These are phyloP conservation scores for Ganaspis brasiliensis DNA, from an alignment of 2,888 invertebrate species.

Conservation along the genomic window DNA sequence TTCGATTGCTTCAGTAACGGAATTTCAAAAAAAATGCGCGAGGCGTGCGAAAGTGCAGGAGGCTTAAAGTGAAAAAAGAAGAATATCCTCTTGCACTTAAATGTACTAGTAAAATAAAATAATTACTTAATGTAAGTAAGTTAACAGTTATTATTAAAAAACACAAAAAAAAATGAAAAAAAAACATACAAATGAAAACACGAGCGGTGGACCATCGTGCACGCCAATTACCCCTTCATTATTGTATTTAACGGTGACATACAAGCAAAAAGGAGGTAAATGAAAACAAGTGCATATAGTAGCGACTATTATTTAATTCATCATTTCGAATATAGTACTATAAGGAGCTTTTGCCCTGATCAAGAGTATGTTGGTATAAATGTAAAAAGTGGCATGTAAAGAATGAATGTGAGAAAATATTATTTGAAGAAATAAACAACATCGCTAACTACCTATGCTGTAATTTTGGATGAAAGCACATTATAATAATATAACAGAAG, in stretches of 20 bases:
- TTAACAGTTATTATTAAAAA: conserved; percentile 25
- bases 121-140: conserved; percentile 38
- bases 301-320: conserved; percentile 54
- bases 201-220: conserved; percentile 58
- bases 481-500: conserved; percentile 36
- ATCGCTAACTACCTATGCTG: conserved; percentile 45
- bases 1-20: background rate
- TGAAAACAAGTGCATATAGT: conserved; percentile 42
- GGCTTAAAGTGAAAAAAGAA: background rate
- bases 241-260: conserved; percentile 56
- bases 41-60: conserved; percentile 27
- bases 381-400: conserved; percentile 49
- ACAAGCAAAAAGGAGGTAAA: conserved; percentile 32
- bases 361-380: conserved; percentile 21
- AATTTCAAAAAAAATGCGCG: background rate
- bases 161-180: conserved; percentile 12
- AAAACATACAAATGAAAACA: conserved; percentile 27
- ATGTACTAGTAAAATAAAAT: conserved; percentile 34
- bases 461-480: conserved; percentile 47
- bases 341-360: conserved; percentile 32
- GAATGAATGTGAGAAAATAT: conserved; percentile 46
- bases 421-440: conserved; percentile 45
- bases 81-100: conserved; percentile 15
- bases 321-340: conserved; percentile 49
- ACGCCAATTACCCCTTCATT: conserved; percentile 57